Evolutionary conservation across 2,888 invertebrate genomes (phyloP).

Genomic region (Perithous albicinctus): DNA sequence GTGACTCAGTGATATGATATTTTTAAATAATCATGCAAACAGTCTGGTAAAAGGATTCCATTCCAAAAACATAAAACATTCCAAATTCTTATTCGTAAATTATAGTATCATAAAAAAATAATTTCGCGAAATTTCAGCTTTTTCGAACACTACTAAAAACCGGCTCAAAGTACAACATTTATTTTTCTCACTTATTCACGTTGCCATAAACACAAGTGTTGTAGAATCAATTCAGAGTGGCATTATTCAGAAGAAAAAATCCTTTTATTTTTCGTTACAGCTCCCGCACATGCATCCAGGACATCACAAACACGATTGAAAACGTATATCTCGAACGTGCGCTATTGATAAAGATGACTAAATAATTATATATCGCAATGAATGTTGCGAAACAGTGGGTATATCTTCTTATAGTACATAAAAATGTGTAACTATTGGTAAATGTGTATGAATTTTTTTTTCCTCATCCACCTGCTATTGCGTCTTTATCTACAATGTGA

Average conservation of each 20-base stretch:
- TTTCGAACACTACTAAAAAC: no score
- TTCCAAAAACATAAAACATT: not conserved
- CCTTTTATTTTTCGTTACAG: slow-evolving; percentile 1
- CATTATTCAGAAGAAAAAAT: not conserved
- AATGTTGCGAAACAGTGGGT: not conserved
- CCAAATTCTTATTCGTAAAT: not conserved
- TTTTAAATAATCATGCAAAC: not conserved
- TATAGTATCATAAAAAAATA: not conserved
- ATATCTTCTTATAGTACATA: not conserved
- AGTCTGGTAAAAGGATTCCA: not conserved
- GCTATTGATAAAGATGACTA: not conserved
- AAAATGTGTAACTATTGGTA: not conserved
- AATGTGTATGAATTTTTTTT: not conserved
- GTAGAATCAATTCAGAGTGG: not conserved
- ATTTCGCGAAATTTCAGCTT: no score
- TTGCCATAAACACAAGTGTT: no score
- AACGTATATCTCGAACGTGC: not conserved
- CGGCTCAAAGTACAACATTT: no score
- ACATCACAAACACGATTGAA: not conserved
- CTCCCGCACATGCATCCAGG: not conserved
- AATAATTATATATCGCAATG: not conserved
- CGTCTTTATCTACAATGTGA: not conserved
- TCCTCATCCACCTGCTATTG: not conserved
- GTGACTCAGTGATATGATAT: not conserved
- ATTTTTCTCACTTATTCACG: no score